phyloP scores from a whole-genome alignment of 1,140 invertebrate species.

The Ruditapes philippinarum region DNA sequence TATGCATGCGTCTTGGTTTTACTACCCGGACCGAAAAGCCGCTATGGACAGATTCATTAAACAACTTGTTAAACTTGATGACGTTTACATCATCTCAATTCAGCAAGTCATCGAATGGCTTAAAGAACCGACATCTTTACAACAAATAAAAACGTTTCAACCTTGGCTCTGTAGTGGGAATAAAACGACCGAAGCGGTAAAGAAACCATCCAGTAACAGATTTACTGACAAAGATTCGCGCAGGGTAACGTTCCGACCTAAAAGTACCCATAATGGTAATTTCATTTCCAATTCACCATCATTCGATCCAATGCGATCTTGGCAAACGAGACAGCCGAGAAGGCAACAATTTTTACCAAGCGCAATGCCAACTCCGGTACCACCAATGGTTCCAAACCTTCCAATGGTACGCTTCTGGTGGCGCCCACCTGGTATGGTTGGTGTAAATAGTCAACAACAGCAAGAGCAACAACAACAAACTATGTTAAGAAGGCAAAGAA shows the following conservation, averaged over 20 bases:
- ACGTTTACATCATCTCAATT: slow-evolving; percentile 79
- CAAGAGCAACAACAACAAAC: slow-evolving; percentile 45
- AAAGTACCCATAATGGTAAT: background rate
- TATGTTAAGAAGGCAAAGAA: background rate
- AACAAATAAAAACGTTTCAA: slow-evolving; percentile 69
- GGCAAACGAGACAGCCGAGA: background rate
- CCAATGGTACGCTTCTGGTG: slow-evolving; percentile 64
- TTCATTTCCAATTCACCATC: background rate
- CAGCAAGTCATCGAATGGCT: slow-evolving; percentile 81
- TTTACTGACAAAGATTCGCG: background rate
- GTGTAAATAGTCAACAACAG: slow-evolving; percentile 11
- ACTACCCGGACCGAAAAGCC: slow-evolving; percentile 70
- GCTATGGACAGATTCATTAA: slow-evolving; percentile 79
- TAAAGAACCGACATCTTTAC: slow-evolving; percentile 71
- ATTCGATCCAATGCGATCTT: background rate
- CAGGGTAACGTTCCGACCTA: background rate
- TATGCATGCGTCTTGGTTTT: slow-evolving; percentile 80
- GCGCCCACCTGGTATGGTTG: background rate
- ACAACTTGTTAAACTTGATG: slow-evolving; percentile 71
- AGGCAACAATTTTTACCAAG: background rate
- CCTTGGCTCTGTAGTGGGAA: slow-evolving; percentile 73
- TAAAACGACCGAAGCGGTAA: background rate
- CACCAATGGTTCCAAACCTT: slow-evolving; percentile 36
- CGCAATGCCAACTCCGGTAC: background rate
- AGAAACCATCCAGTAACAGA: background rate